A percentile compares a stretch with the other conserved stretches of the same genome.
These are phyloP conservation scores for Adelognathus sp. DNA, from an alignment of 2,888 invertebrate genomes.

Conservation along the genomic window DNA sequence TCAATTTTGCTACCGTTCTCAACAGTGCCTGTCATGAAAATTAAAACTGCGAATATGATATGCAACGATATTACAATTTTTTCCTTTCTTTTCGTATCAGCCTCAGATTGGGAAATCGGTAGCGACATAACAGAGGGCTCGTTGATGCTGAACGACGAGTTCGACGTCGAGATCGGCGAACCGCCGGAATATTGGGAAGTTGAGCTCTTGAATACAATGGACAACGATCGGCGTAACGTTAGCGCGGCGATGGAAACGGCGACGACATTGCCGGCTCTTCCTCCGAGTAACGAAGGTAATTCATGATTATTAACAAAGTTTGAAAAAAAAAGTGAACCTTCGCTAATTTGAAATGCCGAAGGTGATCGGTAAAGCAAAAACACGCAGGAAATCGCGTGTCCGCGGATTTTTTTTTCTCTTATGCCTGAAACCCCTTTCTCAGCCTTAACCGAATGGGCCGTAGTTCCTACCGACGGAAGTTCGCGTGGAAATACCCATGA, in stretches of 20 bases:
- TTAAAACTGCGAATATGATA: not conserved
- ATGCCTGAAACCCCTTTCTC: conserved; percentile 34
- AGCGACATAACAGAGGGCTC: conserved; percentile 81
- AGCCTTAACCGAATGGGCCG: conserved; percentile 69
- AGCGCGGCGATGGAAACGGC: conserved; percentile 66
- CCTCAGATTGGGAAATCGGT: conserved; percentile 89
- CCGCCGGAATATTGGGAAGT: conserved; percentile 68
- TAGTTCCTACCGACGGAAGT: conserved; percentile 75
- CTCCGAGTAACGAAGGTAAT: conserved; percentile 63
- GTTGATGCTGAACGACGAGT: conserved; percentile 76
- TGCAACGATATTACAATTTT: not conserved
- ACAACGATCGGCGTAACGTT: conserved; percentile 58
- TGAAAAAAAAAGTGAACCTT: not conserved
- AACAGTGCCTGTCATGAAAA: not conserved
- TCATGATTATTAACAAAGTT: not conserved
- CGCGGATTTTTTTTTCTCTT: conserved; percentile 3
- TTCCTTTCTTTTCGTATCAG: conserved; percentile 81
- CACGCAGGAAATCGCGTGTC: conserved; percentile 24
- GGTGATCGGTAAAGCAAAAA: conserved; percentile 2
- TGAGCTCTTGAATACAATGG: conserved; percentile 50
- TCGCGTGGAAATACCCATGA: conserved; percentile 71
- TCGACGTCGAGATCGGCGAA: conserved; percentile 64
- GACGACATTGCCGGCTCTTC: conserved; percentile 71
- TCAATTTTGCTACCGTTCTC: no score
- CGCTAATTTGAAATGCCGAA: conserved; percentile 5